Evolutionary conservation across 2,113 vertebrate species (phyloP).

Genomic region (Bos indicus): DNA sequence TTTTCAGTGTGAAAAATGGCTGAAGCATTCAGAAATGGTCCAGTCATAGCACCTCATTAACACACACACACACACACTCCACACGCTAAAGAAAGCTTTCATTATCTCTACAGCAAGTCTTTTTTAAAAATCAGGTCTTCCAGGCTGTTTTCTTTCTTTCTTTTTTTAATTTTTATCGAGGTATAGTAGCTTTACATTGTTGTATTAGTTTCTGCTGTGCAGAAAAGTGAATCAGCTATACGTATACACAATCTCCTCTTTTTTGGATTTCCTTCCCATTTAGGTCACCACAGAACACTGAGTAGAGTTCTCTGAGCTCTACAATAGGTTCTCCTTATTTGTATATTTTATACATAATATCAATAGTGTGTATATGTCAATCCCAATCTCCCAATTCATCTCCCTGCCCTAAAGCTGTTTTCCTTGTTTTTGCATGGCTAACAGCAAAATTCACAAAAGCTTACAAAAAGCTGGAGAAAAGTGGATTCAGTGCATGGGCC

Average conservation of each 20-base stretch:
- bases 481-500: not conserved
- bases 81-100: constrained; percentile 1
- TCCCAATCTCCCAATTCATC: not conserved
- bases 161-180: not conserved
- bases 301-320: not conserved
- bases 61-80: not conserved
- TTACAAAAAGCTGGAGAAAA: not conserved
- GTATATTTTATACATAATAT: not conserved
- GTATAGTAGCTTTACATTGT: not conserved
- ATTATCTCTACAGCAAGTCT: constrained; percentile 24
- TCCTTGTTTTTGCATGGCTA: constrained; percentile 65
- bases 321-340: not conserved
- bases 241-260: not conserved
- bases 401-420: constrained; percentile 7
- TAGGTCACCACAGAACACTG: not conserved
- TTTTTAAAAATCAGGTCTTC: constrained; percentile 27
- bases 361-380: not conserved
- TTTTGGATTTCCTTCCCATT: not conserved
- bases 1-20: constrained; percentile 73
- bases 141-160: constrained; percentile 27
- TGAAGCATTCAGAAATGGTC: constrained; percentile 41
- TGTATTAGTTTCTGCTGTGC: not conserved
- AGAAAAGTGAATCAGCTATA: not conserved
- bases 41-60: constrained; percentile 6
- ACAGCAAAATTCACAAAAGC: constrained; percentile 44